A percentile compares a stretch with the other conserved stretches of the same genome.
phyloP scores from a whole-genome alignment of 2,888 invertebrate genomes.

The Linnaemya tessellans region DNA sequence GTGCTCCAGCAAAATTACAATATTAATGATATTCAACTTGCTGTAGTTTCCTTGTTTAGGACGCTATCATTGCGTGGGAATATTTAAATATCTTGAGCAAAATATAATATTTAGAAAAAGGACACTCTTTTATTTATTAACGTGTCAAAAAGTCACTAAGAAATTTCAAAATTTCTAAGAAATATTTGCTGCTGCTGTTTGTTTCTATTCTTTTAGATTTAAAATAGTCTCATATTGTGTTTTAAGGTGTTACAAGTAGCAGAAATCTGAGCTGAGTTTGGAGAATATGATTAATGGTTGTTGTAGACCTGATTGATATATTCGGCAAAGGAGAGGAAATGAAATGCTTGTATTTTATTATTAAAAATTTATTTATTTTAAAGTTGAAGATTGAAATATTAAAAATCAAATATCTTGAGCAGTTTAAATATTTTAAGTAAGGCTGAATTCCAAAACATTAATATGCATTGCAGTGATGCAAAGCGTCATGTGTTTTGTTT shows the following conservation, averaged over 20 bases:
- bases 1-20: conserved; percentile 44
- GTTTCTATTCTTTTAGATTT: background rate
- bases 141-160: conserved; percentile 57
- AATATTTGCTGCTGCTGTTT: background rate
- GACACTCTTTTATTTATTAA: conserved; percentile 45
- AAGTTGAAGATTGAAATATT: too few relatives aligned
- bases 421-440: too few relatives aligned
- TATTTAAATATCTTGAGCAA: background rate
- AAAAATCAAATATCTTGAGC: too few relatives aligned
- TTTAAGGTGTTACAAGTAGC: conserved; percentile 60
- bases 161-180: conserved; percentile 14
- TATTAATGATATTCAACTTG: conserved; percentile 56
- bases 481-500: too few relatives aligned
- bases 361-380: too few relatives aligned
- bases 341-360: background rate
- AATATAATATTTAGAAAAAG: background rate
- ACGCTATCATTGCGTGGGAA: conserved; percentile 45
- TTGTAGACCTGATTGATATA: conserved; percentile 17
- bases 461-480: too few relatives aligned
- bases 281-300: conserved; percentile 53
- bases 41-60: background rate
- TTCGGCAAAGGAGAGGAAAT: background rate
- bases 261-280: conserved; percentile 53
- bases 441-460: too few relatives aligned
- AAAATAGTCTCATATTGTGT: conserved; percentile 4